These are phyloP conservation scores for Diadophis punctatus DNA, from an alignment of 2,113 vertebrate genomes.

Conservation along the genomic window DNA sequence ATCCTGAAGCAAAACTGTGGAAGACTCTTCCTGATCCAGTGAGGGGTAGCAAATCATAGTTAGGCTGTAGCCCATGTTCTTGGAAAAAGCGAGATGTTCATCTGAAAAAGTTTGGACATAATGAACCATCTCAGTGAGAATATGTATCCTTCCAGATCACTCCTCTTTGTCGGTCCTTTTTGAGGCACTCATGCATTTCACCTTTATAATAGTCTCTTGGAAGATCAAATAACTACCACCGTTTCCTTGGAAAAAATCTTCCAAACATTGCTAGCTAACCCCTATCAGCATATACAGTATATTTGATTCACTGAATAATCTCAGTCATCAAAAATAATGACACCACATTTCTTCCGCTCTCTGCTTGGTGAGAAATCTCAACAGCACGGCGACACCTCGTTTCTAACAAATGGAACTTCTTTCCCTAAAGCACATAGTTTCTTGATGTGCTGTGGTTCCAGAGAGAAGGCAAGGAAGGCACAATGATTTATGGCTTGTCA, in stretches of 20 bases:
- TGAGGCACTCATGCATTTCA: not conserved
- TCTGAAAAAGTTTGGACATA: not conserved
- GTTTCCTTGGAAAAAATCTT: not conserved
- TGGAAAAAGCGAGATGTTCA: not conserved
- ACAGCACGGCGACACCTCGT: not conserved
- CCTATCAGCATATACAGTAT: not conserved
- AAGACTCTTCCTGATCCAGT: not conserved
- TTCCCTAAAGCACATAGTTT: not conserved
- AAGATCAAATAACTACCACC: not conserved
- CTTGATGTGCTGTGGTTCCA: not conserved
- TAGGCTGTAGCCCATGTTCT: not conserved
- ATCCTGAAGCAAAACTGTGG: not conserved
- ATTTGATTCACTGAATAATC: not conserved
- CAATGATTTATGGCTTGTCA: not conserved
- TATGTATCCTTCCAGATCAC: not conserved
- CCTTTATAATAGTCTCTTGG: not conserved
- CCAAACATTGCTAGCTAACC: not conserved
- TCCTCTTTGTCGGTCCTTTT: not conserved
- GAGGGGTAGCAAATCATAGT: not conserved
- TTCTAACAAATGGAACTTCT: not conserved
- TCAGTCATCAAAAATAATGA: not conserved
- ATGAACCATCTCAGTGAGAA: not conserved
- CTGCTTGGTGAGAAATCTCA: not conserved
- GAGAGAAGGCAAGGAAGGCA: not conserved
- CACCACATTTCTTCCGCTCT: not conserved